Evolutionary conservation across 2,888 invertebrate genomes (phyloP).

Genomic region (Drosophila gaucha): DNA sequence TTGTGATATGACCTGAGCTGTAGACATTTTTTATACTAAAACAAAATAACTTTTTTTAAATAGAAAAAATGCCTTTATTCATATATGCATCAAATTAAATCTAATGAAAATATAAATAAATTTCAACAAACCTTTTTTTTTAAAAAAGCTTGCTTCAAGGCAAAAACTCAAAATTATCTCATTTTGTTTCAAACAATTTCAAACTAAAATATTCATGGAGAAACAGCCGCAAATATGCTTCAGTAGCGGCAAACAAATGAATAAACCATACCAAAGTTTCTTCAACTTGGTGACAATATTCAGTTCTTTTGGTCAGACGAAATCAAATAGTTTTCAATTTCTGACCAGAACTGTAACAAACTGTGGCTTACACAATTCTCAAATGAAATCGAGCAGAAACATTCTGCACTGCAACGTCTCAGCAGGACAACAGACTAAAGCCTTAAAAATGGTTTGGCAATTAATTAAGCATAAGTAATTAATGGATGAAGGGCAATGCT

Average conservation of each 20-base stretch:
- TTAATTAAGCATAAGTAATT: slow-evolving; percentile 37
- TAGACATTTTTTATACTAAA: no score
- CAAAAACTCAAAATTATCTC: background rate
- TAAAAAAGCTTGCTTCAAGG: no score
- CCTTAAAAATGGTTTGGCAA: slow-evolving; percentile 27
- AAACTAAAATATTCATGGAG: slow-evolving; percentile 2
- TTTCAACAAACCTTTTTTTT: background rate
- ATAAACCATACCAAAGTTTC: slow-evolving; percentile 32
- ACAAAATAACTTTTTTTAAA: slow-evolving; percentile 1
- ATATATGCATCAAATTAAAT: no score
- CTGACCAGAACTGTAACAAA: slow-evolving; percentile 8
- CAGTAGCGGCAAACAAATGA: background rate
- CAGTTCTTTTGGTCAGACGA: slow-evolving; percentile 24
- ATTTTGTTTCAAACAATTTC: background rate
- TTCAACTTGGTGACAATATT: slow-evolving; percentile 27
- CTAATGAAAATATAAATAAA: no score
- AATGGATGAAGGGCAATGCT: slow-evolving; percentile 21
- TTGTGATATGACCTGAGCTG: background rate
- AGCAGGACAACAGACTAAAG: no score
- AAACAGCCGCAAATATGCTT: background rate
- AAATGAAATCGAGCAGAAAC: slow-evolving; percentile 5
- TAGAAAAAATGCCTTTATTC: no score
- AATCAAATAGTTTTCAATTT: slow-evolving; percentile 41
- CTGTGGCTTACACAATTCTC: slow-evolving; percentile 13
- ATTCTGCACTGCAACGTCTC: background rate